A percentile compares a stretch with the other conserved stretches of the same genome.
Conservation (phyloP, 2,888 invertebrate genomes). For the Ethmia dodecea region DNA sequence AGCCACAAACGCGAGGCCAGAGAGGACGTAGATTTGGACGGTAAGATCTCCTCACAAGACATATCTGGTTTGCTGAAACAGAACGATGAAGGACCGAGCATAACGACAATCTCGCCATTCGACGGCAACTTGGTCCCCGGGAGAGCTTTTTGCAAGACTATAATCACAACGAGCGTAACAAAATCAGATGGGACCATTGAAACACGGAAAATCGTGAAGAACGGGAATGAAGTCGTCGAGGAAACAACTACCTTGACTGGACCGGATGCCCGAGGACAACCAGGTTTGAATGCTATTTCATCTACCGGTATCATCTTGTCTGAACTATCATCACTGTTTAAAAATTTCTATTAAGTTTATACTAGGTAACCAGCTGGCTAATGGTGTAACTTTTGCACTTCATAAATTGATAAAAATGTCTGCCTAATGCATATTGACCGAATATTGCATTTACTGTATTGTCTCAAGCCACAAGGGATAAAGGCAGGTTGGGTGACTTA, state of each 20-base stretch:
- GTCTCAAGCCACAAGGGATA: too few relatives aligned
- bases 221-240: conserved; percentile 58
- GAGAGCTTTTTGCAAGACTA: conserved; percentile 56
- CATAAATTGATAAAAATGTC: too few relatives aligned
- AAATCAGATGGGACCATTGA: conserved; percentile 63
- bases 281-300: conserved; percentile 38
- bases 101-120: conserved; percentile 31
- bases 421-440: too few relatives aligned
- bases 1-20: conserved; percentile 32
- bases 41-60: conserved; percentile 61
- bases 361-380: too few relatives aligned
- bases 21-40: conserved; percentile 63
- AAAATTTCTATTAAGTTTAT: conserved; percentile 52
- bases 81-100: conserved; percentile 33
- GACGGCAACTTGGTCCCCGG: conserved; percentile 49
- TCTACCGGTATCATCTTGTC: conserved; percentile 41
- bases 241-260: conserved; percentile 46
- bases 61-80: conserved; percentile 58
- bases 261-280: conserved; percentile 28
- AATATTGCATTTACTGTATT: too few relatives aligned
- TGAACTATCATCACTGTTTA: conserved; percentile 52
- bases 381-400: conserved; percentile 5
- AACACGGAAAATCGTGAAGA: conserved; percentile 59
- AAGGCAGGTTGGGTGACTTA: too few relatives aligned
- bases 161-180: conserved; percentile 62